phyloP scores from a whole-genome alignment of 2,797 vertebrate species.

The Dipus sagitta region DNA sequence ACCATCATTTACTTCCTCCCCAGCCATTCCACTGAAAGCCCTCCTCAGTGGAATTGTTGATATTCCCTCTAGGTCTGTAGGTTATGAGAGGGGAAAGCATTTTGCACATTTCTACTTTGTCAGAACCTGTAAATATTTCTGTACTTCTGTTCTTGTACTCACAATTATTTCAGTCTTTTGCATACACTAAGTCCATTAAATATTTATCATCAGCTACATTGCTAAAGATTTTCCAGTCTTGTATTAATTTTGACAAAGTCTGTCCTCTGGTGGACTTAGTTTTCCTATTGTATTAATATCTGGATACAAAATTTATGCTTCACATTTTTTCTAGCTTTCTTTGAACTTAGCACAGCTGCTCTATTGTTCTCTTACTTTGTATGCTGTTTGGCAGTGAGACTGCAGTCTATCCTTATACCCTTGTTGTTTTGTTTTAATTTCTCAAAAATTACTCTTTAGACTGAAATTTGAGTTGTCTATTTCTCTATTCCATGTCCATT shows the following conservation, averaged over 20 bases:
- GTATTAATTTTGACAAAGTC: slow-evolving; percentile 21
- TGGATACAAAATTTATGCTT: background rate
- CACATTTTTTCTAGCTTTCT: background rate
- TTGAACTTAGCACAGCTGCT: background rate
- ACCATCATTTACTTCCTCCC: too few species aligned
- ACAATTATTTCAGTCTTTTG: slow-evolving; percentile 23
- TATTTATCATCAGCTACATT: background rate
- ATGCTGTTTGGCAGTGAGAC: background rate
- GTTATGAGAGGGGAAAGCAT: background rate
- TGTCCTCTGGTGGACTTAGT: background rate
- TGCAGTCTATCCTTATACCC: background rate
- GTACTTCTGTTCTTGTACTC: background rate
- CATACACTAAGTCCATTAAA: background rate
- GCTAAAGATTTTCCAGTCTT: background rate
- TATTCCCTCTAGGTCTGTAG: too few species aligned
- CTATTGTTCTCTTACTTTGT: background rate
- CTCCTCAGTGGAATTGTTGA: too few species aligned
- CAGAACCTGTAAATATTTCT: background rate
- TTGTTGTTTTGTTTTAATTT: slow-evolving; percentile 4
- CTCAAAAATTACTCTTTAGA: background rate
- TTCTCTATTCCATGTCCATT: background rate
- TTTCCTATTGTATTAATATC: background rate
- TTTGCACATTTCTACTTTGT: background rate
- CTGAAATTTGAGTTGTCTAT: background rate
- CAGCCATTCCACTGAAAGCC: background rate